These are phyloP conservation scores for Branchinecta lindahli DNA, from an alignment of 1,140 invertebrate species.

Conservation along the genomic window DNA sequence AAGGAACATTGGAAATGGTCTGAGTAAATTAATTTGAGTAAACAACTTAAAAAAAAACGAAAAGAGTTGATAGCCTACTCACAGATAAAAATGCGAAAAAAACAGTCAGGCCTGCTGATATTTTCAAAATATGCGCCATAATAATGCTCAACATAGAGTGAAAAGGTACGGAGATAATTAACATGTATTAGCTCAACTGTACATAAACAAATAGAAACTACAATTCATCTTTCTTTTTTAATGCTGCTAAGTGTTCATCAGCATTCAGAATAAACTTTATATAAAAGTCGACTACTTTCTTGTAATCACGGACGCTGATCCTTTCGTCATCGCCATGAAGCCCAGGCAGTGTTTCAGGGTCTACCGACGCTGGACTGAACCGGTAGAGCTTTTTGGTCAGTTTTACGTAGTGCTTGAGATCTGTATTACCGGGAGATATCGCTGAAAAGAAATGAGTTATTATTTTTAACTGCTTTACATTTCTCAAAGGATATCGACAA, in stretches of 20 bases:
- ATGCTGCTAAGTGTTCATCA: conserved; percentile 25
- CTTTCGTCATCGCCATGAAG: conserved; percentile 42
- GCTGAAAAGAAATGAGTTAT: conserved; percentile 27
- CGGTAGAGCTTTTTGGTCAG: conserved; percentile 38
- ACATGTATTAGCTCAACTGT: too few species aligned
- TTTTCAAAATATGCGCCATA: too few species aligned
- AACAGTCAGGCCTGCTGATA: too few species aligned
- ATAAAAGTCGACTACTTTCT: conserved; percentile 39
- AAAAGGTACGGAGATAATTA: too few species aligned
- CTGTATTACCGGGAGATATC: conserved; percentile 39
- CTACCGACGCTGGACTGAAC: conserved; percentile 35
- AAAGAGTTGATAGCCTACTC: too few species aligned
- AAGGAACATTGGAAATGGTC: too few species aligned
- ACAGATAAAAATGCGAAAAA: too few species aligned
- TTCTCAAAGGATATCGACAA: too few species aligned
- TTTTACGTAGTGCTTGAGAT: conserved; percentile 37
- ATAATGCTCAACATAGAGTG: too few species aligned
- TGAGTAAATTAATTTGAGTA: too few species aligned
- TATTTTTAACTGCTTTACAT: too few species aligned
- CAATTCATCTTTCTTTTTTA: conserved; percentile 12
- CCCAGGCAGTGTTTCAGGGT: conserved; percentile 29
- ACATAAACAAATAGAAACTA: not conserved
- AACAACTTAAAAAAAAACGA: too few species aligned
- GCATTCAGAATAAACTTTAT: conserved; percentile 38
- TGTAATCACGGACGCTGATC: conserved; percentile 36